phyloP scores from a whole-genome alignment of 2,888 invertebrate species.

The Galeopsomyia nigrocyanea region DNA sequence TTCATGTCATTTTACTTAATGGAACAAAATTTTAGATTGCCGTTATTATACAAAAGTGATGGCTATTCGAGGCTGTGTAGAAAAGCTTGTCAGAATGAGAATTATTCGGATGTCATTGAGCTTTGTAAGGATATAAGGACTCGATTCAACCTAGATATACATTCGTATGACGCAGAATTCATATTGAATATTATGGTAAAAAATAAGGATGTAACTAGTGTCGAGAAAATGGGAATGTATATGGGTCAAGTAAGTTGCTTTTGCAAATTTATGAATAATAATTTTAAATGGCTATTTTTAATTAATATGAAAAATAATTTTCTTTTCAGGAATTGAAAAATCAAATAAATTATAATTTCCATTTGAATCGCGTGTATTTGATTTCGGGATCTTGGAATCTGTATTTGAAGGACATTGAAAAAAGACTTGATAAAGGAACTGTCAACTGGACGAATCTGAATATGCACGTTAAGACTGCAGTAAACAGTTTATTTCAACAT shows the following conservation, averaged over 20 bases:
- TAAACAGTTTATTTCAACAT: slow-evolving; percentile 5
- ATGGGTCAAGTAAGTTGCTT: slow-evolving; percentile 13
- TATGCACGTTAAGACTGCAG: neutral
- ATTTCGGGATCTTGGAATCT: slow-evolving; percentile 19
- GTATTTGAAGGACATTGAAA: slow-evolving; percentile 15
- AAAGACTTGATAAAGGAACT: neutral
- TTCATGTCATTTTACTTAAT: neutral
- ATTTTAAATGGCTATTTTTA: neutral
- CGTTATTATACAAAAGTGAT: slow-evolving; percentile 14
- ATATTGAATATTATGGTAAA: slow-evolving; percentile 1
- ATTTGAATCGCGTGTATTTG: slow-evolving; percentile 18
- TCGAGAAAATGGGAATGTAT: slow-evolving; percentile 12
- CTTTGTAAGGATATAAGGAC: slow-evolving; percentile 7
- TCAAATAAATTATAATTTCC: slow-evolving; percentile 2
- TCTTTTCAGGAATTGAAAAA: slow-evolving; percentile 11
- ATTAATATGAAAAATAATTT: neutral
- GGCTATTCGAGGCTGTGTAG: slow-evolving; percentile 22
- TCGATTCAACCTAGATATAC: slow-evolving; percentile 5
- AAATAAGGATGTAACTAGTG: neutral
- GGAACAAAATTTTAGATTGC: neutral
- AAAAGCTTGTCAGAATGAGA: neutral
- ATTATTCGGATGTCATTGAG: neutral
- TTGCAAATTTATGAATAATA: neutral
- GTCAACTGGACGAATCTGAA: neutral
- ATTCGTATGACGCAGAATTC: neutral